These are phyloP conservation scores for Triops cancriformis DNA, from an alignment of 1,140 invertebrate species.

Conservation along the genomic window DNA sequence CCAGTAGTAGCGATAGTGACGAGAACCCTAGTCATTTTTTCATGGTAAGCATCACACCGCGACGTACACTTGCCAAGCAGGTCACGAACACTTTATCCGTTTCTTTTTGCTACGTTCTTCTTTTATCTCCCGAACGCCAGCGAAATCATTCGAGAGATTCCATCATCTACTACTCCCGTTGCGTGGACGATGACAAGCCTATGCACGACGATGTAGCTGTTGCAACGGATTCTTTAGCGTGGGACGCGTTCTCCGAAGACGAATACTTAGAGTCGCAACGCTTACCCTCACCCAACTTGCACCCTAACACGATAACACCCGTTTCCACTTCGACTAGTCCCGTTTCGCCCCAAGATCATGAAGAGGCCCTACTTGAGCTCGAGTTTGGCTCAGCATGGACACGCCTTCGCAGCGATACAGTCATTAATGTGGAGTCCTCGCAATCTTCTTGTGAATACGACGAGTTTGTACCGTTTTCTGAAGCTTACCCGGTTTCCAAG, in stretches of 20 bases:
- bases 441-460: neutral
- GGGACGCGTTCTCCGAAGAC: conserved; percentile 51
- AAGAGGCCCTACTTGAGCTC: neutral
- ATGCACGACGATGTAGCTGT: neutral
- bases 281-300: conserved; percentile 41
- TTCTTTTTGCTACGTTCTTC: neutral
- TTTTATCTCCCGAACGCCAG: neutral
- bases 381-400: neutral
- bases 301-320: neutral
- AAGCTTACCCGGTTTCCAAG: neutral
- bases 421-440: neutral
- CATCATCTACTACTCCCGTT: neutral
- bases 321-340: neutral
- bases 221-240: neutral
- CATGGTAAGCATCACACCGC: neutral
- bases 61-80: neutral
- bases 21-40: conserved; percentile 22
- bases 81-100: neutral
- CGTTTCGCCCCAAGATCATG: neutral
- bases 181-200: neutral
- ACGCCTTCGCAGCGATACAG: neutral
- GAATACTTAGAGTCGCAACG: conserved; percentile 49
- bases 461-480: neutral
- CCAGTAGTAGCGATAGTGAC: neutral
- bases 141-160: conserved; percentile 38